Percentiles rank a stretch among this genome's conserved stretches.
These are phyloP conservation scores for Monopis laevigella DNA, from an alignment of 2,888 invertebrate species.

Conservation along the genomic window DNA sequence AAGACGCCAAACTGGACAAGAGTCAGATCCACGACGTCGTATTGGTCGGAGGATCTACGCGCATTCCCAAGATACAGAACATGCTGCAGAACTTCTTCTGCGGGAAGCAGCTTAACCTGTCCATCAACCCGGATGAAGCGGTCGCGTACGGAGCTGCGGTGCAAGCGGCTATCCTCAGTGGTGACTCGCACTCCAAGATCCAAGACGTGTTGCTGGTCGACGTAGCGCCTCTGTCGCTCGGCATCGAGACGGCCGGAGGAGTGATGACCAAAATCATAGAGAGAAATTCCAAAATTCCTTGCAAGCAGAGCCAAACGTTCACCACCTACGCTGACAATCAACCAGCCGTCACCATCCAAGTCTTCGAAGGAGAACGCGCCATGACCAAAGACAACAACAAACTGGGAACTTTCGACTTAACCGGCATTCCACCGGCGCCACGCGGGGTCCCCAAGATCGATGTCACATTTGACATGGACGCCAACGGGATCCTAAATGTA, in stretches of 20 bases:
- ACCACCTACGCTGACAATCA: conserved; percentile 86
- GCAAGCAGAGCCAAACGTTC: conserved; percentile 77
- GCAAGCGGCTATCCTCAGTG: conserved; percentile 77
- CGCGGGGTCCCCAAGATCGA: conserved; percentile 75
- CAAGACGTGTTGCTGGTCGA: conserved; percentile 72
- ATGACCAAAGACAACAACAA: conserved; percentile 82
- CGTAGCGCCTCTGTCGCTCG: conserved; percentile 72
- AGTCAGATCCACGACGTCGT: conserved; percentile 80
- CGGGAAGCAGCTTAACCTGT: conserved; percentile 75
- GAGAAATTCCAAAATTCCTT: conserved; percentile 75
- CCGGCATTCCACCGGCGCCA: conserved; percentile 76
- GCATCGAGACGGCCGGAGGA: conserved; percentile 82
- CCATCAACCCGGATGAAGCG: conserved; percentile 84
- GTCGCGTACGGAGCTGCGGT: conserved; percentile 83
- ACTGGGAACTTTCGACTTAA: conserved; percentile 71
- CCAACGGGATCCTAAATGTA: conserved; percentile 84
- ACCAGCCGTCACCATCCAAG: conserved; percentile 76
- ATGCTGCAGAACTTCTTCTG: conserved; percentile 80
- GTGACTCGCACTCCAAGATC: conserved; percentile 78
- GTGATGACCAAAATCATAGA: conserved; percentile 82
- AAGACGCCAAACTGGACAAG: conserved; percentile 83
- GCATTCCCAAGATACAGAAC: conserved; percentile 82
- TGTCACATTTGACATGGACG: conserved; percentile 79
- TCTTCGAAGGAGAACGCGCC: conserved; percentile 81
- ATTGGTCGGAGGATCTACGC: conserved; percentile 82